Evolutionary conservation across 2,113 vertebrate species (phyloP), one percentile per base, ranked within the genome.

Genomic region (Struthio camelus): DNA sequence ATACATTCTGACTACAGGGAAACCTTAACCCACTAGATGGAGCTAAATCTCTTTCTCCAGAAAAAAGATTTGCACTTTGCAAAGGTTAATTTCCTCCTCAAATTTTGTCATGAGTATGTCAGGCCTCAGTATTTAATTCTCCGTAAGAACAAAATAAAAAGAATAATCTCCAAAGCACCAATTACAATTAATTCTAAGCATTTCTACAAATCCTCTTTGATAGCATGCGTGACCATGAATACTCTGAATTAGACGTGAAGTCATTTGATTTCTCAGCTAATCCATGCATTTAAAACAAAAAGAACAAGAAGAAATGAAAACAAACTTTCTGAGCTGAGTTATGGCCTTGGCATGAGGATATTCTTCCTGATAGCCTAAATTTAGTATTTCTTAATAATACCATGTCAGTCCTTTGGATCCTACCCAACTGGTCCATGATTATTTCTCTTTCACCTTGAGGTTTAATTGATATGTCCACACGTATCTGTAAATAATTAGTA

Each of bases 21-120:
- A 82, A 91, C 32, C 5, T 42, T 62, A 51, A 22, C n/a, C 95
- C 97, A 97, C 97, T 95, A 98, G 97, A 97, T 97, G 97, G 97
- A 95, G 95, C 96, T 90, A 96, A 85, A 80, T 75, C 19, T 73
- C 89, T 85, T 85, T 67, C 42, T 80, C 81, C 87, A 91, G n/a
- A 83, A 44, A 36, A 53, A 85, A 72, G 73, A 88, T 38, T 42
- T 87, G 30, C 71, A 27, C 18, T 81, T 56, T 25, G 8, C 48
- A 82, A 89, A 75, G 73, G 22, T 67, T 73, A 53, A 53, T 84
- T 90, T 87, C 72, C 66, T 73, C 40, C 75, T 80, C 80, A 75
- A 20, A 85, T 91, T 85, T 62, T 85, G 38, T 36, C 53, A 65
- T 11, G 46, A n/a, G 34, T 24, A 17, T 72, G 62, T 23, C 32